Conservation (phyloP, 2,113 vertebrate genomes). For the Corythoichthys intestinalis region DNA sequence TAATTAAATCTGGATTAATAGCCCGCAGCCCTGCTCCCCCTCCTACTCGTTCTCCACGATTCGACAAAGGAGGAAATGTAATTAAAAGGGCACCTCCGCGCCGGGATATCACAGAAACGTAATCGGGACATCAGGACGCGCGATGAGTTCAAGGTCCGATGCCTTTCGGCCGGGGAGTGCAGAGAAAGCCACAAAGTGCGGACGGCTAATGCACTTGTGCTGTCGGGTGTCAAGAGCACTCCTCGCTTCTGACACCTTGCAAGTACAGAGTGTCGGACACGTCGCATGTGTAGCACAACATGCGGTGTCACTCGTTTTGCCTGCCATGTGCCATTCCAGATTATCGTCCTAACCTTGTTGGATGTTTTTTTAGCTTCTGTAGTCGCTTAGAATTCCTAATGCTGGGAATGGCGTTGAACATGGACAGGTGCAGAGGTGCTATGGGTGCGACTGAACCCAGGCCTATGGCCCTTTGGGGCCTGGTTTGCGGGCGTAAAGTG, state of each 20-base stretch:
- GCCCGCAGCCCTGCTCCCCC: not conserved
- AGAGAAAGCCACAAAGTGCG: not conserved
- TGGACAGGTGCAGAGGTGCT: too few species aligned
- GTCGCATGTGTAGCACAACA: not conserved
- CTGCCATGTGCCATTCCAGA: not conserved
- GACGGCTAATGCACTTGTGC: slow-evolving; percentile 5
- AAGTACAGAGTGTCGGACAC: not conserved
- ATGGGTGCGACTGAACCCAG: too few species aligned
- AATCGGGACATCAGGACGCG: not conserved
- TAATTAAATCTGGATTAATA: slow-evolving; percentile 8
- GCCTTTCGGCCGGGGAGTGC: not conserved
- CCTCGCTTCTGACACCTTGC: not conserved
- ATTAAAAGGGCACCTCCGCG: not conserved
- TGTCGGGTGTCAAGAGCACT: not conserved
- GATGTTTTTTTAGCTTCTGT: too few species aligned
- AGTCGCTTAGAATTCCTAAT: too few species aligned
- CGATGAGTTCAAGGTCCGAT: not conserved
- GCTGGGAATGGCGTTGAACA: too few species aligned
- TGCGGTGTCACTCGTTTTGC: not conserved
- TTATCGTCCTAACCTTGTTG: too few species aligned
- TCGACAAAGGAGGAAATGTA: not conserved
- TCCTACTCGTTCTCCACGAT: not conserved
- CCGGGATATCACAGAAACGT: not conserved
- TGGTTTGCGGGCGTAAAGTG: too few species aligned
- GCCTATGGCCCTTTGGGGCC: too few species aligned